Evolutionary conservation across 2,797 vertebrate genomes (phyloP), one percentile per base, ranked within the genome.

Genomic region (Hemibagrus guttatus): DNA sequence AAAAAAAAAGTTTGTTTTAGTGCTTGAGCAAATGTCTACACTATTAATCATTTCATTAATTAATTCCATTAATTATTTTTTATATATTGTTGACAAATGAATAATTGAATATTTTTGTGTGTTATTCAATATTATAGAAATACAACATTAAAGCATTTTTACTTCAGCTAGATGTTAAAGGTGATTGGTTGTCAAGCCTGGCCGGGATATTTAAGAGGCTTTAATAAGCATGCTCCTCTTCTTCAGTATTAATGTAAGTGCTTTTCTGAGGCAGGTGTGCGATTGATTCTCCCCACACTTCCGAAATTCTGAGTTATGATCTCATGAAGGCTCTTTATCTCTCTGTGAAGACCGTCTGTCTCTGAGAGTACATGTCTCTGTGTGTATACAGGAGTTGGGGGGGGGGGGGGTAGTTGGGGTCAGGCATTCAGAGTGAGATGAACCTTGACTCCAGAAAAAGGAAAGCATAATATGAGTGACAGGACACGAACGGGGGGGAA

Each of bases 391-490:
- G 56, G 46, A 49, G 46, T 7, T 49, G 7, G 46, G 9, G 46
- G 8, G 46, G 7, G 46, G 7, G 46, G 46, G 46, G 35, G 35
- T 12, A 9, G 19, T n/a, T n/a, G n/a, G 35, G 49, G 66, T 58
- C 82, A 17, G 54, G 49, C 31, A 74, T 54, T 72, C 68, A 58
- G 68, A 56, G 56, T n/a, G 52, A 74, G 75, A 78, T 64, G 42
- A 78, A 49, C 46, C 89, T 89, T 88, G 49, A 83, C 75, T 89
- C 88, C 58, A 39, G 35, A 91, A 88, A 89, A 93, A 91, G 91
- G 91, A 93, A 81, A 89, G 81, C 88, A 89, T 86, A 89, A 86
- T 90, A 84, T 88, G 90, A 92, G 75, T 91, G 89, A 89, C 88
- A 90, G 87, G 81, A 90, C 90, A 89, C 88, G 91, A 87, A 91